Conservation (phyloP, 2,888 invertebrate species). For the Kryphioiulus occultus region DNA sequence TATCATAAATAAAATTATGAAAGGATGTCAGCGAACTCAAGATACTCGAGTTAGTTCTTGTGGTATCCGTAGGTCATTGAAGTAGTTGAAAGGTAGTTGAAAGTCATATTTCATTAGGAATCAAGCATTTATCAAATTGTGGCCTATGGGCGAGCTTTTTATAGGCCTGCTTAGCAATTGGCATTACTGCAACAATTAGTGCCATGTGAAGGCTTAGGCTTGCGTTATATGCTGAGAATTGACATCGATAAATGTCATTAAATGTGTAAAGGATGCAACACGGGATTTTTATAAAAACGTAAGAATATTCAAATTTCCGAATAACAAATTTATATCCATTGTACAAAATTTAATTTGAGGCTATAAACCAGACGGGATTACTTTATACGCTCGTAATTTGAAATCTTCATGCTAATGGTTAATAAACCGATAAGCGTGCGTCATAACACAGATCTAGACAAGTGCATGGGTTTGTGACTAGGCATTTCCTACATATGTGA, state of each 20-base stretch:
- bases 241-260: background rate
- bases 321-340: background rate
- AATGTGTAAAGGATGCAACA: background rate
- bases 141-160: background rate
- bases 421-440: slow-evolving; percentile 20
- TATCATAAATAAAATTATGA: background rate
- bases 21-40: background rate
- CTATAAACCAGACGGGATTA: background rate
- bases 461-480: background rate
- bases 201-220: no score
- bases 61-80: background rate
- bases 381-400: background rate
- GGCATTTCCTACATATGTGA: background rate
- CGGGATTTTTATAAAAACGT: background rate
- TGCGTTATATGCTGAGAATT: background rate
- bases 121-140: background rate
- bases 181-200: background rate
- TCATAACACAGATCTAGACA: background rate
- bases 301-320: background rate
- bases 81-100: no score
- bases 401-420: background rate
- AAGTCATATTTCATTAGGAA: background rate
- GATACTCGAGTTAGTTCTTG: background rate
- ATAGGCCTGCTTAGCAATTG: background rate
- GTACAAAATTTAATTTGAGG: background rate